Evolutionary conservation across 2,797 vertebrate species (phyloP).

Genomic region (Helicolenus hilgendorfi): DNA sequence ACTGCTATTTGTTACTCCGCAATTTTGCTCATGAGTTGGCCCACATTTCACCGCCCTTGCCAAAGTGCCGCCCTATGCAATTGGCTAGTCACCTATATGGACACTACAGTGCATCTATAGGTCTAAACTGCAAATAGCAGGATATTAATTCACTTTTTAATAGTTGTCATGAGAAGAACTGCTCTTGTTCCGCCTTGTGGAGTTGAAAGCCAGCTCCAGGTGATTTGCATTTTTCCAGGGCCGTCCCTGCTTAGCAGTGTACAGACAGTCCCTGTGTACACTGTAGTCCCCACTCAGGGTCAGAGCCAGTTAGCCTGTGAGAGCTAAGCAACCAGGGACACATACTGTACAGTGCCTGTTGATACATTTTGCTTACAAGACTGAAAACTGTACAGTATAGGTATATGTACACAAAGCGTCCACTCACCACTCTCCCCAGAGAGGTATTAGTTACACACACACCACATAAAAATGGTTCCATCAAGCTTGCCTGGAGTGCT

Average conservation of each 20-base stretch:
- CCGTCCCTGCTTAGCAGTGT: background rate
- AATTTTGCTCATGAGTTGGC: no score
- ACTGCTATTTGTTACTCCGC: no score
- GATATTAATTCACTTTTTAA: no score
- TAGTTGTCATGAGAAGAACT: no score
- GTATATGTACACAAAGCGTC: background rate
- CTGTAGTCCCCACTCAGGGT: background rate
- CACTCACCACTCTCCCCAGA: background rate
- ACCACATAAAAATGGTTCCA: background rate
- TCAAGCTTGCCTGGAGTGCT: background rate
- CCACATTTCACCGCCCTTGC: no score
- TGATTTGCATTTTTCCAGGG: background rate
- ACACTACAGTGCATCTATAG: no score
- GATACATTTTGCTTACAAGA: background rate
- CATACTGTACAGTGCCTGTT: background rate
- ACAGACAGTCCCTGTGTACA: slow-evolving; percentile 16
- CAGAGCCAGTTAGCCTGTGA: background rate
- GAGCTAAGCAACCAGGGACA: background rate
- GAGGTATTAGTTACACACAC: background rate
- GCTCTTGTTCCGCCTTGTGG: no score
- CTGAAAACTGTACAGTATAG: background rate
- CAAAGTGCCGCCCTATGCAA: no score
- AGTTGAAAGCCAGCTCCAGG: background rate
- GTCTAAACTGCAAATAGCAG: no score
- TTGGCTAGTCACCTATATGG: no score